These are phyloP conservation scores for Xyrauchen texanus DNA, from an alignment of 2,113 vertebrate species.

Conservation along the genomic window DNA sequence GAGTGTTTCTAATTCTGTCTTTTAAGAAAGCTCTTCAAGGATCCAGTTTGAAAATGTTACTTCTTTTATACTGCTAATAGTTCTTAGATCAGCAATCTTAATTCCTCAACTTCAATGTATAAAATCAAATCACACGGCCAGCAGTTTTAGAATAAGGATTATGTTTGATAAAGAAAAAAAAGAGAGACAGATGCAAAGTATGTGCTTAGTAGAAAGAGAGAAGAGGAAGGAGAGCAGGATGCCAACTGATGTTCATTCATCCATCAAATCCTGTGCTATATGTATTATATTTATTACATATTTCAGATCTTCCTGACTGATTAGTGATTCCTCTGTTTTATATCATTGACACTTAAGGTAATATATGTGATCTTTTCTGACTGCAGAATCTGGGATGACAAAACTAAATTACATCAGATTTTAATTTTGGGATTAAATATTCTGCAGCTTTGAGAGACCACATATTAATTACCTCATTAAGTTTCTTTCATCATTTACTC, in stretches of 20 bases:
- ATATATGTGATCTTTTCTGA: background rate
- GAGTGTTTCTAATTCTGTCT: no score
- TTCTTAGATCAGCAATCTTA: background rate
- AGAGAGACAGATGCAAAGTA: background rate
- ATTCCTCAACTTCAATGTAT: background rate
- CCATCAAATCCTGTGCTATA: background rate
- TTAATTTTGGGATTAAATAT: no score
- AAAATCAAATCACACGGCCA: background rate
- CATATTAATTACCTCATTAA: background rate
- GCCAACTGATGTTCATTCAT: background rate
- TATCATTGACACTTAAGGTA: background rate
- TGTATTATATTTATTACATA: background rate
- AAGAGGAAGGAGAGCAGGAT: conserved; percentile 69
- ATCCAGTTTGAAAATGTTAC: background rate
- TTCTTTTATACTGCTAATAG: background rate
- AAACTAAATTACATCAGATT: background rate
- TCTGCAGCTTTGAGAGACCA: background rate
- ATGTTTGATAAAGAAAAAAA: background rate
- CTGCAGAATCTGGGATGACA: background rate
- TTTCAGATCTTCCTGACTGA: no score
- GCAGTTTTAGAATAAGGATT: background rate
- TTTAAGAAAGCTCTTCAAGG: background rate
- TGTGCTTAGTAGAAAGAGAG: conserved; percentile 50
- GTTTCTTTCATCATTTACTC: background rate
- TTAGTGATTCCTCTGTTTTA: no score